Conservation (phyloP, 92 coral and sea anemone species). For the Phenganax stokvisi region DNA sequence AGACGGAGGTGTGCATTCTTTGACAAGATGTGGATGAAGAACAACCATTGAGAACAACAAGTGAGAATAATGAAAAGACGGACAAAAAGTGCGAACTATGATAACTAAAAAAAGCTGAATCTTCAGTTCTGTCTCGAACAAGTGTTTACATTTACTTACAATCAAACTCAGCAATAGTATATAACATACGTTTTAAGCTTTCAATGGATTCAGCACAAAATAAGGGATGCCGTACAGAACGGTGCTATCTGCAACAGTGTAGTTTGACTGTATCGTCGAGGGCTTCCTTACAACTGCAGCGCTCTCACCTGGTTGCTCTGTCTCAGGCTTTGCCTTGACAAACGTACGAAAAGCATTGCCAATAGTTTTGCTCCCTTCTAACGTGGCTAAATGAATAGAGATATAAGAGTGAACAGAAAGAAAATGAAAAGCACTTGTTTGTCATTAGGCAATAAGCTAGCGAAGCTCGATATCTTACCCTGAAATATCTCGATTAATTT, state of each 20-base stretch:
- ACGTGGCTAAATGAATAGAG: constrained; percentile 47
- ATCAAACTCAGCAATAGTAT: too few relatives aligned
- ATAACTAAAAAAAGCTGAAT: too few relatives aligned
- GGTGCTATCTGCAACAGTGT: constrained; percentile 55
- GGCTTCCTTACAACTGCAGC: constrained; percentile 29
- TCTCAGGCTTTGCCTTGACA: constrained; percentile 24
- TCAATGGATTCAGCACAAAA: constrained; percentile 55
- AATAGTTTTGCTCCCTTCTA: constrained; percentile 69
- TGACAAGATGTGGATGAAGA: too few relatives aligned
- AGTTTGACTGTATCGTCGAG: constrained; percentile 55
- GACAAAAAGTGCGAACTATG: too few relatives aligned
- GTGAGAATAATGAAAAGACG: too few relatives aligned
- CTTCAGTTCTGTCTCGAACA: too few relatives aligned
- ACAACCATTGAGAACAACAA: too few relatives aligned
- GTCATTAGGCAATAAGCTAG: too few relatives aligned
- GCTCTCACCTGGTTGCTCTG: constrained; percentile 15
- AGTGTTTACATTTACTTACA: too few relatives aligned
- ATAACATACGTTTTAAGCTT: constrained; percentile 21
- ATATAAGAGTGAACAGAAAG: not conserved
- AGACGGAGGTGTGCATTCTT: too few relatives aligned
- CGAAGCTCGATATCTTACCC: constrained; percentile 41
- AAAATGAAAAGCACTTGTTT: not conserved
- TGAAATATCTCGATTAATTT: constrained; percentile 55
- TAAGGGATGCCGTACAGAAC: constrained; percentile 80
- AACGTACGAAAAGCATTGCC: constrained; percentile 78